These are phyloP conservation scores for Pomatorhinus ruficollis DNA, from an alignment of 2,113 vertebrate genomes.

Conservation along the genomic window DNA sequence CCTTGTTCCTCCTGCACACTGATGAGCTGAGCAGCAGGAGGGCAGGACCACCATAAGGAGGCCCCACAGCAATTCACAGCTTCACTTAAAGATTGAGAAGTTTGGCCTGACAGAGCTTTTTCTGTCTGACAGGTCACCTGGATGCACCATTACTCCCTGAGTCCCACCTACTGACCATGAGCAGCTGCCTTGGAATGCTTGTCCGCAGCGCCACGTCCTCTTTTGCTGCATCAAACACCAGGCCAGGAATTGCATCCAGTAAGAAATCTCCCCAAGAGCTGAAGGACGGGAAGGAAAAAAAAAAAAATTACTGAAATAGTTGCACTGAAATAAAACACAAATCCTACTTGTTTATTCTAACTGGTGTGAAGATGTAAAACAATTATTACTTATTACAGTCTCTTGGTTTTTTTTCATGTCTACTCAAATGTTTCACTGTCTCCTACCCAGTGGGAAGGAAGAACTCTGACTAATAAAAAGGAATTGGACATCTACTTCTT, in stretches of 20 bases:
- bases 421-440: background rate
- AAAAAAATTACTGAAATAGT: background rate
- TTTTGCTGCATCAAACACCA: constrained; percentile 82
- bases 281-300: background rate
- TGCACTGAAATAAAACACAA: background rate
- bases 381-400: background rate
- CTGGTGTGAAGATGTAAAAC: background rate
- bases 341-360: background rate
- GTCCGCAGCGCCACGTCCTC: constrained; percentile 73
- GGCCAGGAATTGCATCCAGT: constrained; percentile 82
- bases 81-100: background rate
- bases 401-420: background rate
- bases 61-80: background rate
- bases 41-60: background rate
- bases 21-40: background rate
- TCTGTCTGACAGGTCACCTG: background rate
- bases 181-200: constrained; percentile 80
- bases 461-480: background rate
- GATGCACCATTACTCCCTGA: background rate
- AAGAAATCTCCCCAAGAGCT: constrained; percentile 91
- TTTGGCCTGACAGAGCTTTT: background rate
- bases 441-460: background rate
- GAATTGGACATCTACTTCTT: background rate
- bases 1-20: background rate
- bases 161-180: constrained; percentile 75